phyloP scores from a whole-genome alignment of 2,797 vertebrate genomes.

The Oceanodroma leucorhoa region DNA sequence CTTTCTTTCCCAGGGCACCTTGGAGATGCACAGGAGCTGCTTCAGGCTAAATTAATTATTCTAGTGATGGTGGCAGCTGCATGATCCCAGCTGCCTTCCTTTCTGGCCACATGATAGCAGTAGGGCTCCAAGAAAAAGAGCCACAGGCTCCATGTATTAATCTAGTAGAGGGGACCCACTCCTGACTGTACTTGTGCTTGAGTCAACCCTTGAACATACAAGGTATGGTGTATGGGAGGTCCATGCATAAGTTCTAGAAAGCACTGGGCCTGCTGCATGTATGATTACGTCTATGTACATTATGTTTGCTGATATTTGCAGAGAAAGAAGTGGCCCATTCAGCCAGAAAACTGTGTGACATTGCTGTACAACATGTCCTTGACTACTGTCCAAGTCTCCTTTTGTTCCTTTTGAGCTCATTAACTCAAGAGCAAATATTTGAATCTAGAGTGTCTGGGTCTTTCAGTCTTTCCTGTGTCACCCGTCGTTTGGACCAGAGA shows the following conservation, averaged over 20 bases:
- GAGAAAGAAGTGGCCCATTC: background rate
- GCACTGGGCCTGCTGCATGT: background rate
- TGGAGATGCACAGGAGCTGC: conserved; percentile 33
- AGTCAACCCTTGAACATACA: background rate
- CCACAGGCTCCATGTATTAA: background rate
- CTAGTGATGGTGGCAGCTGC: conserved; percentile 27
- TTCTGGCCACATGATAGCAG: conserved; percentile 60
- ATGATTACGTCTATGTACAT: background rate
- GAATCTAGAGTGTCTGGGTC: background rate
- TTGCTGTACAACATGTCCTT: background rate
- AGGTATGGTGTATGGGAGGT: background rate
- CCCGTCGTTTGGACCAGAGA: background rate
- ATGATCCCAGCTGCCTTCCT: conserved; percentile 50
- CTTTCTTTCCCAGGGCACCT: conserved; percentile 54
- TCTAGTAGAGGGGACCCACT: background rate
- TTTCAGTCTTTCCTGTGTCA: background rate
- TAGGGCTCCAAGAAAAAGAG: conserved; percentile 54
- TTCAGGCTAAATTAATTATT: conserved; percentile 62
- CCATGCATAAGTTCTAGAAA: background rate
- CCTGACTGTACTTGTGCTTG: background rate
- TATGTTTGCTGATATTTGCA: background rate
- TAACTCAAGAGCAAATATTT: background rate
- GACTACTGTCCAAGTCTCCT: background rate
- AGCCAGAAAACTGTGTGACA: background rate
- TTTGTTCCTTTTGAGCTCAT: background rate